These are phyloP conservation scores for Eupithecia insigniata DNA, from an alignment of 2,888 invertebrate genomes.

Conservation along the genomic window DNA sequence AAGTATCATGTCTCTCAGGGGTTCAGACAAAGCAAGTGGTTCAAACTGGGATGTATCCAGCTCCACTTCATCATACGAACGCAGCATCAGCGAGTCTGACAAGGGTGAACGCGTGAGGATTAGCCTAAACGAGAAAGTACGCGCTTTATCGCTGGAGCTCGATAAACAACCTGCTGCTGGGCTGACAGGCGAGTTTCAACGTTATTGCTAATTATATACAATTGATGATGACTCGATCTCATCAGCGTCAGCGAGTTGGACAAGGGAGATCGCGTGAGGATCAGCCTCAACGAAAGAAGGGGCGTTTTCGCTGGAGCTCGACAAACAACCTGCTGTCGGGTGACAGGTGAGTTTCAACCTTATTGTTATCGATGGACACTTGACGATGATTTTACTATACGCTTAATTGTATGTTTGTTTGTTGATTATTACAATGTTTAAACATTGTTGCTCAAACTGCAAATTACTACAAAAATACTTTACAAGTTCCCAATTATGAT, in stretches of 20 bases:
- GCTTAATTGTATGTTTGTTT: neutral
- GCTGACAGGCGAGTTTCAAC: slow-evolving; percentile 55
- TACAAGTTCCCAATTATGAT: neutral
- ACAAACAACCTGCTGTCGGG: slow-evolving; percentile 79
- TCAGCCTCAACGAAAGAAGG: slow-evolving; percentile 82
- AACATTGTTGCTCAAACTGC: too few species aligned
- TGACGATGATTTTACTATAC: too few species aligned
- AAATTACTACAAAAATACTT: neutral
- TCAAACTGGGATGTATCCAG: slow-evolving; percentile 78
- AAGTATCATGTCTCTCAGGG: slow-evolving; percentile 5
- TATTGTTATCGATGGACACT: neutral
- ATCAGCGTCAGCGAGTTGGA: slow-evolving; percentile 81
- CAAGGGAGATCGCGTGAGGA: slow-evolving; percentile 52
- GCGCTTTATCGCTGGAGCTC: slow-evolving; percentile 88
- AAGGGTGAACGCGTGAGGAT: slow-evolving; percentile 52
- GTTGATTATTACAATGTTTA: neutral
- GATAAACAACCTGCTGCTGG: slow-evolving; percentile 82
- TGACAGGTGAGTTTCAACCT: slow-evolving; percentile 53
- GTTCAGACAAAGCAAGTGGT: slow-evolving; percentile 46
- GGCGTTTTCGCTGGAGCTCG: slow-evolving; percentile 89
- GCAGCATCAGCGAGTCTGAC: slow-evolving; percentile 83
- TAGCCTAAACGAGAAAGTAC: slow-evolving; percentile 81
- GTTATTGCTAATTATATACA: slow-evolving; percentile 6
- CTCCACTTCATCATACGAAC: slow-evolving; percentile 80
- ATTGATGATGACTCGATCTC: too few species aligned